Evolutionary conservation across 2,888 invertebrate species (phyloP), one percentile per base, ranked within the genome.

Genomic region (Liodrosophila aerea): DNA sequence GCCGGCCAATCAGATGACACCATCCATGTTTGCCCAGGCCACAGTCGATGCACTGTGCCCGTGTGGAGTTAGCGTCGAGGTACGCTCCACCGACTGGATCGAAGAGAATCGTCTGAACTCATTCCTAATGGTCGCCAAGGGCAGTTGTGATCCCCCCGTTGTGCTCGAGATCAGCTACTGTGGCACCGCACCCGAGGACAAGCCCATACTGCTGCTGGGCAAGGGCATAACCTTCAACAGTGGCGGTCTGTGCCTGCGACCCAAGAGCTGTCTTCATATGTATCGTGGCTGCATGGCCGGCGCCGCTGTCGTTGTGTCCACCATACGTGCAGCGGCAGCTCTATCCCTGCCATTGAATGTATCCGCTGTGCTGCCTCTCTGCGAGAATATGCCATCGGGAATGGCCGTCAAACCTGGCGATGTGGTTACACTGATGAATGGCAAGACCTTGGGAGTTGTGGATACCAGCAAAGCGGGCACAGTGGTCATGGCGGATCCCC

Each of bases 401-500:
- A 92, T 92, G 90, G 88, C 91, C 0, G 91, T 92, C 9, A 91
- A 90, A 34, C 92, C 93, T 0, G 91, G 91, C 0, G 91, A 91
- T 71, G 89, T 91, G 16, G 87, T 91, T 2, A 89, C 88, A n/a
- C 73, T 90, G 15, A 74, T 92, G 73, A 93, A 92, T 87, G 93
- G 93, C 12, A 72, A 92, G 67, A 90, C 92, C 84, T 12, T 90
- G 64, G 88, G 88, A 13, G 84, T 90, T 16, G 76, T 87, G 27
- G 93, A 89, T 91, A 92, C 88, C 0, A 95, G 95, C 78, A 93
- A 94, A 22, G 96, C 95, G 64, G 96, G 96, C 0, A 91, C 95
- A n/a, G 91, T 97, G 5, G 92, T 95, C 8, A 90, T 97, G 76
- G 95, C 96, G 0, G 96, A 97, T 90, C 95, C 95, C 13, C 88